phyloP scores from a whole-genome alignment of 2,797 vertebrate genomes.

The Sebastes goodei region DNA sequence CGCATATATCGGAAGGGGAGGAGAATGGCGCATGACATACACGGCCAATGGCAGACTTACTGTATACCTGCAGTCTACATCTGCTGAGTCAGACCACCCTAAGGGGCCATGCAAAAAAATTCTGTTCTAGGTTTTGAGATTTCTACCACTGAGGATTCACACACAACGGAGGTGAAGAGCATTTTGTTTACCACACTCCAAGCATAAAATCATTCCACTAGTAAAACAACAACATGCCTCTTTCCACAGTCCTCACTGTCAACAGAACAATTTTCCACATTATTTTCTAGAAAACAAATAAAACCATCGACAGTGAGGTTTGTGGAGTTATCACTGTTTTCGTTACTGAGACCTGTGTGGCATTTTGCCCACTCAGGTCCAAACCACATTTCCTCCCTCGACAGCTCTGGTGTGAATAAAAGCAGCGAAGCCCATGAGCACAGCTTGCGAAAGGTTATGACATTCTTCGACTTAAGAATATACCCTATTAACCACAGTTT shows the following conservation, averaged over 20 bases:
- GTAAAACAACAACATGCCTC: not conserved
- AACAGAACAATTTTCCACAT: not conserved
- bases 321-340: not conserved
- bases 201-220: not conserved
- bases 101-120: not conserved
- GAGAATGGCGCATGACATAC: not conserved
- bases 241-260: not conserved
- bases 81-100: not conserved
- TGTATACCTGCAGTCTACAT: not conserved
- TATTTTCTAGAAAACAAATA: not conserved
- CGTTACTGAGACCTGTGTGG: not conserved
- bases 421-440: not conserved
- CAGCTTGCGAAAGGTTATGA: conserved; percentile 43
- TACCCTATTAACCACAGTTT: conserved; percentile 10
- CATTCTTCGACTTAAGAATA: conserved; percentile 16
- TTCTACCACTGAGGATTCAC: not conserved
- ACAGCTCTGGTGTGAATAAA: conserved; percentile 20
- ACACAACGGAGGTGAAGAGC: not conserved
- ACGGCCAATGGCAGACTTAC: no score
- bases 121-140: not conserved
- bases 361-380: not conserved
- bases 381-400: not conserved
- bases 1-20: no score
- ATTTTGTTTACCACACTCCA: not conserved
- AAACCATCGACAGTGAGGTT: not conserved